Conservation (phyloP, 2,888 invertebrate species). For the Plutella xylostella region DNA sequence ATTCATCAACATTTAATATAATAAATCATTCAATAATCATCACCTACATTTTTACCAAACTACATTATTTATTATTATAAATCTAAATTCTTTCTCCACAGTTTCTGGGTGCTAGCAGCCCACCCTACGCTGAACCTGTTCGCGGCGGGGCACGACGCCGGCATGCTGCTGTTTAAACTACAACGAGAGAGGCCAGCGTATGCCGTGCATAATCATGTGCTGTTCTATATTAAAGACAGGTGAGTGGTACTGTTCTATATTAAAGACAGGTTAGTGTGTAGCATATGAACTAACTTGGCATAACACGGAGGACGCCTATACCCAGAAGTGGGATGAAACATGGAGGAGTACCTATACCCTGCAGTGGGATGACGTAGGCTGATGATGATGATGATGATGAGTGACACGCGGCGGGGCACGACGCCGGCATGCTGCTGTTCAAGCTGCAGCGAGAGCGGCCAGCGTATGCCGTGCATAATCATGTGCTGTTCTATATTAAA, state of each 20-base stretch:
- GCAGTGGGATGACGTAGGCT: no score
- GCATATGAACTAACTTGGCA: no score
- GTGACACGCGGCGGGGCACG: conserved; percentile 99
- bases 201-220: conserved; percentile 90
- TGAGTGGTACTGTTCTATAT: conserved; percentile 35
- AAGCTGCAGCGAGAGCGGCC: conserved; percentile 95
- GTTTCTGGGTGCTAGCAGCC: conserved; percentile 97
- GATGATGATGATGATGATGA: no score
- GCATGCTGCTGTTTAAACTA: conserved; percentile 93
- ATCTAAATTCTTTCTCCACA: no score
- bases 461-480: conserved; percentile 94
- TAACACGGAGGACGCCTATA: no score
- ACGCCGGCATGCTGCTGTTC: conserved; percentile 96
- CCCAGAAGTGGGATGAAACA: no score
- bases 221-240: conserved; percentile 97
- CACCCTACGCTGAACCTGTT: conserved; percentile 97
- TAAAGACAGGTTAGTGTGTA: background rate
- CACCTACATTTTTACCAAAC: no score
- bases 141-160: conserved; percentile 99
- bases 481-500: conserved; percentile 95
- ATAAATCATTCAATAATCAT: no score
- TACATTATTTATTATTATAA: no score
- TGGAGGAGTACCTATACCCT: no score
- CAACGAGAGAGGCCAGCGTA: conserved; percentile 97
- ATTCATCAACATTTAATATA: no score